phyloP scores from a whole-genome alignment of 2,888 invertebrate species.

The Drosophila longiperda region DNA sequence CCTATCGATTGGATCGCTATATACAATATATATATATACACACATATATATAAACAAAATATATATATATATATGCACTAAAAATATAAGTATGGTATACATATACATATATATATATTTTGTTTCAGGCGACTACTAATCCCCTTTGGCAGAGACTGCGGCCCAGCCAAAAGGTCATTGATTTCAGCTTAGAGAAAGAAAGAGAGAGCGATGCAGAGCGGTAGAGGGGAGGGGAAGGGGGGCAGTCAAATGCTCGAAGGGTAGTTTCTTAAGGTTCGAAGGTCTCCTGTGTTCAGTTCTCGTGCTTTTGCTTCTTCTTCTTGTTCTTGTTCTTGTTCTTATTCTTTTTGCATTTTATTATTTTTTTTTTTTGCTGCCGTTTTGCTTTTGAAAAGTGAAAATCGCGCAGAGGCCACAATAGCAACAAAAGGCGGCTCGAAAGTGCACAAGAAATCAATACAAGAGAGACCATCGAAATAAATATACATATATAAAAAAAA shows the following conservation, averaged over 20 bases:
- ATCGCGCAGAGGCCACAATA: slow-evolving; percentile 62
- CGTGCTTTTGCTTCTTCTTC: slow-evolving; percentile 18
- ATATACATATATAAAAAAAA: background rate
- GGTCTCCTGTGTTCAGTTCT: slow-evolving; percentile 55
- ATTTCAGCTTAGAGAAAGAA: slow-evolving; percentile 77
- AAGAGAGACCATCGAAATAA: slow-evolving; percentile 56
- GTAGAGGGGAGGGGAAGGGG: background rate
- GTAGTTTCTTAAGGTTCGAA: slow-evolving; percentile 75
- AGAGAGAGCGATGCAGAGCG: slow-evolving; percentile 23
- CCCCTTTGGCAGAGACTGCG: slow-evolving; percentile 50
- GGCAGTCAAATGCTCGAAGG: slow-evolving; percentile 54
- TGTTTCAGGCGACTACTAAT: slow-evolving; percentile 64
- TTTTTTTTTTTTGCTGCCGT: slow-evolving; percentile 22
- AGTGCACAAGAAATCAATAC: slow-evolving; percentile 74
- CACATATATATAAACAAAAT: slow-evolving; percentile 31
- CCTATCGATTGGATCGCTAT: slow-evolving; percentile 61
- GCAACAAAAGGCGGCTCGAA: slow-evolving; percentile 56
- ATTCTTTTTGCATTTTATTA: slow-evolving; percentile 12
- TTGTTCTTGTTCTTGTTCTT: slow-evolving; percentile 18
- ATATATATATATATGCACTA: slow-evolving; percentile 24
- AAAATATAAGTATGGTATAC: slow-evolving; percentile 31
- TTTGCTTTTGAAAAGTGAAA: slow-evolving; percentile 75
- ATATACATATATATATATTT: slow-evolving; percentile 53
- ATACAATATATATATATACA: slow-evolving; percentile 20
- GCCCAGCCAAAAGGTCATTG: slow-evolving; percentile 78